Evolutionary conservation across 2,113 vertebrate species (phyloP), one percentile per base, ranked within the genome.

Genomic region (Tapirus terrestris): DNA sequence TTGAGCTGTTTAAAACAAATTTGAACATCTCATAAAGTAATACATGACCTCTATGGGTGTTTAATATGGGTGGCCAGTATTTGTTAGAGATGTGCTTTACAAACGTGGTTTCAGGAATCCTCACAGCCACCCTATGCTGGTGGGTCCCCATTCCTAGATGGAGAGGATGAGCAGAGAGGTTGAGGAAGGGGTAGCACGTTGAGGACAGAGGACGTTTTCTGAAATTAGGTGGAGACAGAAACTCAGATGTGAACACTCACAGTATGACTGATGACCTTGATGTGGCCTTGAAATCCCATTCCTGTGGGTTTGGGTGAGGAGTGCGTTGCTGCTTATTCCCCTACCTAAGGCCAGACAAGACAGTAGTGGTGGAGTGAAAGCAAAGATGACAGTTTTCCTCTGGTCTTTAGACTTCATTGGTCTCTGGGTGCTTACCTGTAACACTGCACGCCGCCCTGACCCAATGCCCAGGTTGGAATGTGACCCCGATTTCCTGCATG

Each of bases 401-500:
- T 16, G 8, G 36, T 89, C 39, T 82, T 73, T 72, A 36, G 8
- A 48, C 14, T 72, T 86, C 9, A 31, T 33, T 14, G 36, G 29
- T 89, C n/a, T 39, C 48, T n/a, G 17, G 21, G 10, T 67, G 3
- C 18, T 65, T 70, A 4, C 23, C 20, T 53, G 0, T n/a, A 63
- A 33, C 65, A 3, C 33, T 25, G 3, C 17, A 9, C 0, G 5
- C 23, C 33, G 10, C 25, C 20, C 21, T 27, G 31, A 63, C n/a
- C 51, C 0, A 51, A 5, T 33, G 43, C 8, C n/a, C 39, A 23
- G 36, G 60, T 18, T 48, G 36, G 67, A 94, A 31, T 18, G 48
- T 16, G 45, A 27, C 5, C 27, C n/a, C 8, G 9, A 3, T 33
- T 51, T 31, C 9, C 39, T 8, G 2, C 12, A 1, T 16, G 31